Evolutionary conservation across 1,140 invertebrate genomes (phyloP).

Genomic region (Cheumatopsyche charites): DNA sequence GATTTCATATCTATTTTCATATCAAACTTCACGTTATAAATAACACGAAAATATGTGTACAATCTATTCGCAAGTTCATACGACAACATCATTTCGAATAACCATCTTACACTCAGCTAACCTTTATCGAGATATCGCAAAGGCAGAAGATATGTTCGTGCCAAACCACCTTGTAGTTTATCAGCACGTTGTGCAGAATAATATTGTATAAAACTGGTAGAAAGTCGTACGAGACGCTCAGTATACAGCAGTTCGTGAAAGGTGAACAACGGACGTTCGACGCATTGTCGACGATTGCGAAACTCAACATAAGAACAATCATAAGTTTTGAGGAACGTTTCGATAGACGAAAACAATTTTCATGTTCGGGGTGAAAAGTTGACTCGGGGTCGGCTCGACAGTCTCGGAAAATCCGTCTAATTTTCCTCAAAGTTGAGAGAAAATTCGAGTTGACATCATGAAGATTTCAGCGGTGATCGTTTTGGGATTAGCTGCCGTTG

Average conservation of each 20-base stretch:
- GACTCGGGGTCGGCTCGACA: too few species aligned
- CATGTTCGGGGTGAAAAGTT: too few species aligned
- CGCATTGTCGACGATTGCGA: not conserved
- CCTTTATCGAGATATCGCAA: not conserved
- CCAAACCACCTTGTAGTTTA: constrained; percentile 9
- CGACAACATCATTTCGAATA: too few species aligned
- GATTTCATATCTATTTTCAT: too few species aligned
- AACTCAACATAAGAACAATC: too few species aligned
- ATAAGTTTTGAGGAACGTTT: too few species aligned
- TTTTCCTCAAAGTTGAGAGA: not conserved
- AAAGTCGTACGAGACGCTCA: constrained; percentile 40
- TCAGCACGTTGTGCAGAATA: constrained; percentile 24
- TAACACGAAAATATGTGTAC: too few species aligned
- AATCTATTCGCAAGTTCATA: too few species aligned
- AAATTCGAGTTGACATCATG: not conserved
- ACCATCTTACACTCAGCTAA: too few species aligned
- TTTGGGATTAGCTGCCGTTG: constrained; percentile 35
- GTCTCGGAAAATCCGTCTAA: not conserved
- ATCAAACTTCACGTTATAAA: too few species aligned
- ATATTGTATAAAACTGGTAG: constrained; percentile 48
- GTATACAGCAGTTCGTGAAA: constrained; percentile 38
- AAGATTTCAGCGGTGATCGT: constrained; percentile 30
- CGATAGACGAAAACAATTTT: too few species aligned
- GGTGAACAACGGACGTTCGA: constrained; percentile 32
- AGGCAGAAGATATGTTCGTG: not conserved